Evolutionary conservation across 2,888 invertebrate species (phyloP), one percentile per base, ranked within the genome.

Genomic region (Esperia sulphurella): DNA sequence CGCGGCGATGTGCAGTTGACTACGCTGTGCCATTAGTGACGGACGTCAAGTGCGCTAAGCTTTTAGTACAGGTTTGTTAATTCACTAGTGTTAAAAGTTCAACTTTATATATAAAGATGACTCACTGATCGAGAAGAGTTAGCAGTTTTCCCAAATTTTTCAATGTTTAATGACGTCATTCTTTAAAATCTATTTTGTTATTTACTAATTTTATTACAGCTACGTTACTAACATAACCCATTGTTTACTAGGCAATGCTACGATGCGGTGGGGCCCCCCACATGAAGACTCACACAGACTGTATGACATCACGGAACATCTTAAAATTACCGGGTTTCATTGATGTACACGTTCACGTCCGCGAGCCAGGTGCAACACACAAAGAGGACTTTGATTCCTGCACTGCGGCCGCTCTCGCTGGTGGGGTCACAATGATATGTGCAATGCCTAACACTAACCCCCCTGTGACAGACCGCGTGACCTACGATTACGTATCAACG

Each of bases 371-470:
- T 0, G 97, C 95, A 4, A 95, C 95, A 0, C 94, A 99, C 72
- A 99, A 99, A 80, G 99, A 99, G 90, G 98, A 99, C 76, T 99
- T 97, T 78, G 91, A 93, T 3, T 94, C 96, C 3, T 98, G 98
- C 54, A 98, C 98, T 0, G 95, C 97, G 0, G 96, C 98, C 0
- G 97, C 98, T 0, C 86, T 97, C 13, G 95, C 97, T 14, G 97
- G 98, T 13, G 98, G 98, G 10, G 90, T 99, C 37, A 99, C 99
- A 0, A 92, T 97, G 86, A 95, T 99, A 50, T 95, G 95, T 66
- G 98, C 97, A 33, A 99, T 99, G 99, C 99, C 99, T 8, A 99
- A 99, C 76, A 99, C 99, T 0, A 94, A 95, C 71, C 99, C 99
- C 0, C 93, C 99, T 0, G 92, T 98, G 13, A 92, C 95, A 1